Evolutionary conservation across 2,888 invertebrate genomes (phyloP).

Genomic region (Hydrotaea diabolus): DNA sequence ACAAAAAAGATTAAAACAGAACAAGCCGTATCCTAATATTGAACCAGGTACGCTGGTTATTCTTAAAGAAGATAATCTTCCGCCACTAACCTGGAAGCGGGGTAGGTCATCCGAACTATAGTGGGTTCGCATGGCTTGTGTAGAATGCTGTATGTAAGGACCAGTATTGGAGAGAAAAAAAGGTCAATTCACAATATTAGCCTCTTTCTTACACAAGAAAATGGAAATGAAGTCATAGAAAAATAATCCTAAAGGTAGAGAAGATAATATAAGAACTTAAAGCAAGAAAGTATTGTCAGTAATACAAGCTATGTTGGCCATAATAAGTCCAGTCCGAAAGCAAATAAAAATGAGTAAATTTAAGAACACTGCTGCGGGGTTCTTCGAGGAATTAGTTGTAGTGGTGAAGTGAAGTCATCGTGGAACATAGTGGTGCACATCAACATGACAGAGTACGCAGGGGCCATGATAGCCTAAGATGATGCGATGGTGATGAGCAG

Average conservation of each 20-base stretch:
- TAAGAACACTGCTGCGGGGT: neutral
- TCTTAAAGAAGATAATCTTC: conserved; percentile 50
- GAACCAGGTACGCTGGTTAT: conserved; percentile 36
- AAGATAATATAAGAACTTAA: neutral
- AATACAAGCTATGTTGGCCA: neutral
- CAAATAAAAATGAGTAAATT: neutral
- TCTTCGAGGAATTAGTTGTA: conserved; percentile 16
- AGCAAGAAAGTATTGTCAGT: neutral
- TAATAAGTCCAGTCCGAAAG: neutral
- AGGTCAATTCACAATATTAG: conserved; percentile 44
- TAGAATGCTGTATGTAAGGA: conserved; percentile 55
- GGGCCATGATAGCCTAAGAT: too few species aligned
- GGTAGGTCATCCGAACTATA: conserved; percentile 47
- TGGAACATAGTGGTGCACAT: conserved; percentile 11
- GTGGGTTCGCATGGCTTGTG: conserved; percentile 46
- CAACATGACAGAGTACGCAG: neutral
- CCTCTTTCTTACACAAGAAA: conserved; percentile 40
- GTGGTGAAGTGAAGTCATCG: neutral
- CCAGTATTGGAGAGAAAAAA: conserved; percentile 51
- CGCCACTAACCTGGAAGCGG: conserved; percentile 47
- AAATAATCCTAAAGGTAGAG: neutral
- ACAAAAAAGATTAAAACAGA: conserved; percentile 45
- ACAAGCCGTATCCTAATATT: conserved; percentile 20
- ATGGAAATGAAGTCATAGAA: neutral
- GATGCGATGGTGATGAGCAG: too few species aligned